Percentiles rank a stretch among this genome's conserved stretches.
These are phyloP conservation scores for Orchesella cincta DNA, from an alignment of 1,140 invertebrate genomes.

Conservation along the genomic window DNA sequence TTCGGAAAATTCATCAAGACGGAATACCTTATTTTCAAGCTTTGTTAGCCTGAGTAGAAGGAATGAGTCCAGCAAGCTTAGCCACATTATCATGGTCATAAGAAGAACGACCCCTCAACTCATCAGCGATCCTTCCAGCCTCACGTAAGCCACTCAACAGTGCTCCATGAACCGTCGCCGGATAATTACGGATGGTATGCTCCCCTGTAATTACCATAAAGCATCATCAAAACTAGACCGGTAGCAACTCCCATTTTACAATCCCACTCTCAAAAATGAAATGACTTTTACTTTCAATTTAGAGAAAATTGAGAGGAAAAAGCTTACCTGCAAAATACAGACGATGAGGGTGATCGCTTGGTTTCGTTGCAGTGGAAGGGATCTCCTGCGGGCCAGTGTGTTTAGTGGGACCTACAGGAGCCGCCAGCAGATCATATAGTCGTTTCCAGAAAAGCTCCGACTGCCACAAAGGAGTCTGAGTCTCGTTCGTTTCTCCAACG, in stretches of 20 bases:
- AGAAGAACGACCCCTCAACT: slow-evolving; percentile 68
- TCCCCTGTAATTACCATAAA: slow-evolving; percentile 79
- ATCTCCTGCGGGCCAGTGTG: slow-evolving; percentile 42
- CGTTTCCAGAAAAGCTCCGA: slow-evolving; percentile 94
- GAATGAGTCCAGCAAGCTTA: background rate
- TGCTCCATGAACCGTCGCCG: slow-evolving; percentile 96
- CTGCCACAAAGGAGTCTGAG: slow-evolving; percentile 95
- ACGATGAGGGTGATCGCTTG: slow-evolving; percentile 59
- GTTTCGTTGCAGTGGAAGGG: slow-evolving; percentile 52
- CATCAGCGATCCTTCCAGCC: slow-evolving; percentile 89
- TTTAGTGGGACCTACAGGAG: slow-evolving; percentile 69
- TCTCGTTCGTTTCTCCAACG: slow-evolving; percentile 94
- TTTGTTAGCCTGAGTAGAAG: background rate
- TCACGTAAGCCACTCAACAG: slow-evolving; percentile 92
- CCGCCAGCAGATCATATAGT: slow-evolving; percentile 94
- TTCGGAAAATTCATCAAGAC: too few species aligned
- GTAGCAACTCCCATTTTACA: background rate
- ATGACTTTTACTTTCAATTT: slow-evolving; percentile 1
- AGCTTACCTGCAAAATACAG: slow-evolving; percentile 67
- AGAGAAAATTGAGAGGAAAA: too few species aligned
- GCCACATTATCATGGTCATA: slow-evolving; percentile 4
- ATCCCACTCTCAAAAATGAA: slow-evolving; percentile 1
- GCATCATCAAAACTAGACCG: background rate
- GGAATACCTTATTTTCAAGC: too few species aligned
- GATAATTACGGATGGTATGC: slow-evolving; percentile 97